Evolutionary conservation across 35 echinoderm and acorn worm species (phyloP).

Genomic region (Apostichopus japonicus): DNA sequence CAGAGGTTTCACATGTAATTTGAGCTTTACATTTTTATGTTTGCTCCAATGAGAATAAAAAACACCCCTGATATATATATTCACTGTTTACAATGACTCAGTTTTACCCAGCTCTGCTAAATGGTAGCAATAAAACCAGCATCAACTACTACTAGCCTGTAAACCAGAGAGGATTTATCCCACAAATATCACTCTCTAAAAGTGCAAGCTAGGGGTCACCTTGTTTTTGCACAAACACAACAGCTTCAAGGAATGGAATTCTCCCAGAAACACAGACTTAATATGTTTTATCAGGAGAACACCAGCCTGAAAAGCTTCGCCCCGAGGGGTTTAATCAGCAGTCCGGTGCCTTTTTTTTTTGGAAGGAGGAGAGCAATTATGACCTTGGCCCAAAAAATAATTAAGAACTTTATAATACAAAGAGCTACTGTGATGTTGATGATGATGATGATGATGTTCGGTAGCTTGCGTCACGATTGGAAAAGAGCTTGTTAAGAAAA

Average conservation of each 20-base stretch:
- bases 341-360: neutral
- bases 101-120: no score
- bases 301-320: neutral
- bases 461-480: neutral
- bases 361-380: neutral
- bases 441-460: neutral
- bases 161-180: neutral
- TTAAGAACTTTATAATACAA: neutral
- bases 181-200: neutral
- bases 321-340: neutral
- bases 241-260: neutral
- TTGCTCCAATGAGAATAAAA: no score
- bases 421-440: neutral
- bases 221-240: neutral
- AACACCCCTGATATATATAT: no score
- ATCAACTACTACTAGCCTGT: no score
- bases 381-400: conserved; percentile 3
- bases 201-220: conserved; percentile 1
- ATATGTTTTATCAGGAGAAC: neutral
- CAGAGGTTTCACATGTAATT: no score
- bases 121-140: no score
- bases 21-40: no score
- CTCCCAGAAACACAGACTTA: neutral
- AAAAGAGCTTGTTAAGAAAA: neutral
- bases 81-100: no score